A percentile compares a stretch with the other conserved stretches of the same genome.
These are phyloP conservation scores for Leucoraja ocellata DNA, from an alignment of 2,797 vertebrate genomes.

Conservation along the genomic window DNA sequence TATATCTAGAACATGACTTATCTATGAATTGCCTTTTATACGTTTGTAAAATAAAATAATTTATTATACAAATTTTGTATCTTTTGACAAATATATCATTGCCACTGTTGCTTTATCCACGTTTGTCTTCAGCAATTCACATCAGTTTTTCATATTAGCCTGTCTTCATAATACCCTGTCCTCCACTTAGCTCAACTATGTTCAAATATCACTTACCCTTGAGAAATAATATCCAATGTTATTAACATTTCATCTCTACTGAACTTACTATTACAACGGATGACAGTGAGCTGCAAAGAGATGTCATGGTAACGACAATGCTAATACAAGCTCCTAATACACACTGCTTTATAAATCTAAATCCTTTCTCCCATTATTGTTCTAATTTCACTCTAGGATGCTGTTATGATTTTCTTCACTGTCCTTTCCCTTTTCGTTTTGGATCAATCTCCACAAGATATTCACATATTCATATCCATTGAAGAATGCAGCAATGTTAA, in stretches of 20 bases:
- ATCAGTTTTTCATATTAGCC: not conserved
- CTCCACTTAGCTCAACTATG: not conserved
- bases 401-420: not conserved
- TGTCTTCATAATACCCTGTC: not conserved
- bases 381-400: not conserved
- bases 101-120: not conserved
- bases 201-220: conserved; percentile 1
- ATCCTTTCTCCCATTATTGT: not conserved
- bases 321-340: not conserved
- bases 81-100: not conserved
- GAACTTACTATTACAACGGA: not conserved
- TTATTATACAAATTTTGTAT: not conserved
- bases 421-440: not conserved
- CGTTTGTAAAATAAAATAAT: not conserved
- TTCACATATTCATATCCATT: not conserved
- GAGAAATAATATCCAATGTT: not conserved
- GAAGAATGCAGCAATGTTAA: not conserved
- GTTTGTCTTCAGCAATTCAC: not conserved
- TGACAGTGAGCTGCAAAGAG: not conserved
- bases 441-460: not conserved
- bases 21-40: not conserved
- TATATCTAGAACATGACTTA: not conserved
- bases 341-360: not conserved
- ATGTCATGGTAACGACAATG: conserved; percentile 9
- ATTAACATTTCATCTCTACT: not conserved